Conservation (phyloP, 2,888 invertebrate genomes). For the Ormyrus rosae region DNA sequence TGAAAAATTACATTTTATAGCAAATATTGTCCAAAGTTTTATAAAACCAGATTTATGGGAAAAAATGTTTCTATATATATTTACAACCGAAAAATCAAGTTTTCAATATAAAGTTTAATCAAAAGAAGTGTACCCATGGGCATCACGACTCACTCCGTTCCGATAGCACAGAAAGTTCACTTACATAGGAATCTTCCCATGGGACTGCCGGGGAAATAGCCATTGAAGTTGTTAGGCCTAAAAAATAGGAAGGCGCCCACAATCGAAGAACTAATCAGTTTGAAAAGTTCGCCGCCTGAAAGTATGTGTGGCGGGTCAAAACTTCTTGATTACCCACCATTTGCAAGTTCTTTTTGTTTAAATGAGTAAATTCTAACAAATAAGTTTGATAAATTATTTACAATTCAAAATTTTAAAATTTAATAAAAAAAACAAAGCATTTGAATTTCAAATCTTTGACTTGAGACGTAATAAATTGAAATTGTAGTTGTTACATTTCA, state of each 20-base stretch:
- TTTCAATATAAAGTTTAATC: slow-evolving; percentile 37
- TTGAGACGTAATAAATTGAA: no score
- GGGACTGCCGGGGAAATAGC: slow-evolving; percentile 29
- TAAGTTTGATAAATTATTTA: no score
- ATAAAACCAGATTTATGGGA: neutral
- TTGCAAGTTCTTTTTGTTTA: neutral
- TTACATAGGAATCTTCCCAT: slow-evolving; percentile 26
- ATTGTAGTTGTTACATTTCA: no score
- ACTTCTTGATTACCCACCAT: neutral
- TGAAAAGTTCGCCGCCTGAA: neutral
- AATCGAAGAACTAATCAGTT: slow-evolving; percentile 23
- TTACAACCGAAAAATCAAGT: slow-evolving; percentile 27
- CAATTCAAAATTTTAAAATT: no score
- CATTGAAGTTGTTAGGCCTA: slow-evolving; percentile 34
- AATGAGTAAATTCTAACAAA: no score
- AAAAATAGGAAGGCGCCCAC: slow-evolving; percentile 13
- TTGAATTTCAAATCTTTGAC: no score
- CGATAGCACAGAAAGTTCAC: slow-evolving; percentile 16
- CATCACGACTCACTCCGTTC: slow-evolving; percentile 17
- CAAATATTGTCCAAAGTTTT: no score
- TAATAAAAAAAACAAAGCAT: no score
- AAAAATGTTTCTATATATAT: neutral
- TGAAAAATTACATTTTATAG: no score
- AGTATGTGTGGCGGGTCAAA: neutral
- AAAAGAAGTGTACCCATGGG: slow-evolving; percentile 37